Conservation (phyloP, 2,888 invertebrate species). For the Oscheius sp. region DNA sequence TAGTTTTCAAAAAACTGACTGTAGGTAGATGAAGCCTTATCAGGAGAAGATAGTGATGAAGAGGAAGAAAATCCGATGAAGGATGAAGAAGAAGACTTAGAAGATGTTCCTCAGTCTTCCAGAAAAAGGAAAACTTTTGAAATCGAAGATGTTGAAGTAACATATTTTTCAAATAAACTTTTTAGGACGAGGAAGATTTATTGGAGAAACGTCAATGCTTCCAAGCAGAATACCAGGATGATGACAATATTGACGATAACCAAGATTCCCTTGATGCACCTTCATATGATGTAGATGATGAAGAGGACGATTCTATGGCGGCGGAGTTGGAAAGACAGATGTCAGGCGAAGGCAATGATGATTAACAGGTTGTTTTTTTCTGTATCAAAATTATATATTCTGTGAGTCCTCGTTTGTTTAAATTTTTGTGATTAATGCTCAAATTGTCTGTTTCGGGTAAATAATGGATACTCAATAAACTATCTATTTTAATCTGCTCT, state of each 20-base stretch:
- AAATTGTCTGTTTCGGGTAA: constrained; percentile 6
- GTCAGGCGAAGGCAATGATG: constrained; percentile 23
- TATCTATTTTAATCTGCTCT: neutral
- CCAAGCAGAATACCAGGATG: constrained; percentile 15
- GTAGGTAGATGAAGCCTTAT: constrained; percentile 56
- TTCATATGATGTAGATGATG: constrained; percentile 34
- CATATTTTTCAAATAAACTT: constrained; percentile 22
- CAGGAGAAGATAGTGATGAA: constrained; percentile 48
- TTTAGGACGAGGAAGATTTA: constrained; percentile 31
- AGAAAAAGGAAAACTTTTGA: neutral
- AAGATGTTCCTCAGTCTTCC: neutral
- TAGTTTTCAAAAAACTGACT: neutral
- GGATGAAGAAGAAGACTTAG: constrained; percentile 39
- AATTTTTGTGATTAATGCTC: neutral
- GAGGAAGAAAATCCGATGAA: constrained; percentile 28
- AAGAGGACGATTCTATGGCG: constrained; percentile 55
- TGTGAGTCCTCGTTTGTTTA: neutral
- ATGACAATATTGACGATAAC: constrained; percentile 9
- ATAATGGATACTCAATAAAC: constrained; percentile 13
- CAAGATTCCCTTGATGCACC: constrained; percentile 21
- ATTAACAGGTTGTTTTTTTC: neutral
- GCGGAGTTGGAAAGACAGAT: constrained; percentile 52
- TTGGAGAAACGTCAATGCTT: constrained; percentile 27
- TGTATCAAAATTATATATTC: neutral
- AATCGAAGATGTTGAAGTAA: constrained; percentile 15